Evolutionary conservation across 2,113 vertebrate species (phyloP).

Genomic region (Talpa occidentalis): DNA sequence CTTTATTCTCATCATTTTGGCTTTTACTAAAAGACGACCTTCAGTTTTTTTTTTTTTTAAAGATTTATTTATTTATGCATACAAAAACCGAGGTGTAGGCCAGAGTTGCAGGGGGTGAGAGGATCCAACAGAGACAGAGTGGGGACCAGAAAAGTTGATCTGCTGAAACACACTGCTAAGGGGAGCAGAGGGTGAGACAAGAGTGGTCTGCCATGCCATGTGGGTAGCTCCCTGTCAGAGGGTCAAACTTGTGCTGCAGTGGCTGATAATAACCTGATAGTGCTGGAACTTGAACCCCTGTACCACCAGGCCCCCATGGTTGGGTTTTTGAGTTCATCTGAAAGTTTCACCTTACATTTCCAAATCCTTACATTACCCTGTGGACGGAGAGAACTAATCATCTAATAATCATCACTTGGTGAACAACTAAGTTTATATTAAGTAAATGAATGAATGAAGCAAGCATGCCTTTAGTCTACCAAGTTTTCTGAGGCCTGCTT

Average conservation of each 20-base stretch:
- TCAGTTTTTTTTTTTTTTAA: neutral
- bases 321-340: neutral
- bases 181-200: no score
- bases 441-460: slow-evolving; percentile 43
- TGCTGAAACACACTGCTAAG: no score
- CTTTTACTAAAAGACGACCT: neutral
- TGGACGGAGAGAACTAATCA: neutral
- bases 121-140: no score
- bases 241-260: no score
- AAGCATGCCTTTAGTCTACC: neutral
- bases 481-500: neutral
- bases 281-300: no score
- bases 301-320: neutral
- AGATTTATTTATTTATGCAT: no score
- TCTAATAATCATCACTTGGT: neutral
- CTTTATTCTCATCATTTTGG: neutral
- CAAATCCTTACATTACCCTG: neutral
- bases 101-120: no score
- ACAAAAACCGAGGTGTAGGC: no score
- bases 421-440: slow-evolving; percentile 15
- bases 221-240: no score
- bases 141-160: no score
- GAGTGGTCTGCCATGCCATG: no score
- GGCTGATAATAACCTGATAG: no score
- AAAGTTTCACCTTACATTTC: neutral